Evolutionary conservation across 1,140 invertebrate genomes (phyloP), one percentile per base, ranked within the genome.

Genomic region (Pseudomyrmex flavicornis): DNA sequence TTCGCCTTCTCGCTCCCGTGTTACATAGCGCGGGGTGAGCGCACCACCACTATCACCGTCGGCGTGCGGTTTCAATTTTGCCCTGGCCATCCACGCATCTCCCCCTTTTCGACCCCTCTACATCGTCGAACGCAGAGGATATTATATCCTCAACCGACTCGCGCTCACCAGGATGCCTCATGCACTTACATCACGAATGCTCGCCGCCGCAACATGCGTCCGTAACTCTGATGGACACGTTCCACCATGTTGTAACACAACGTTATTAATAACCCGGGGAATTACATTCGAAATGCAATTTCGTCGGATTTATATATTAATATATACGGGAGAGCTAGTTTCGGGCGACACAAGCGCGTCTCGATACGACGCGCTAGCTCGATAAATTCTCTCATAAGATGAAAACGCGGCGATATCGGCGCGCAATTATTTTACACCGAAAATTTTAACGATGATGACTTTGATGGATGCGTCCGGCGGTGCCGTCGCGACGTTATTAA

Each of bases 21-120:
- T 59, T 63, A 54, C 58, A 35, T 46, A 56, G 46, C 52, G 20
- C n/a, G 20, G 10, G 48, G 56, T 13, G 13, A 22, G 2, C 46
- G 9, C 62, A 22, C 46, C 65, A 61, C 73, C 52, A 15, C 58
- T 65, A 65, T 20, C 63, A 20, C 35, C 13, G 46, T 58, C 62
- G 70, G 26, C 58, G 48, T 85, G 76, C 83, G 75, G 77, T 85
- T 85, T 85, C 83, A 80, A 82, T 85, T 85, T 73, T 84, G 65
- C 69, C 83, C 75, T 62, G 58, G 79, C 83, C 83, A 72, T 68
- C 68, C 63, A 65, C 80, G 61, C 46, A 65, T 54, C 58, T 26
- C 26, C 5, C 48, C 15, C 10, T 15, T 7, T 13, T 12, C 17
- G 7, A 22, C 15, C 54, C 15, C 22, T 50, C 54, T 50, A 15